Percentiles rank a stretch among this genome's conserved stretches.
Conservation (phyloP, 1,140 invertebrate species). For the Anagrus nilaparvatae region DNA sequence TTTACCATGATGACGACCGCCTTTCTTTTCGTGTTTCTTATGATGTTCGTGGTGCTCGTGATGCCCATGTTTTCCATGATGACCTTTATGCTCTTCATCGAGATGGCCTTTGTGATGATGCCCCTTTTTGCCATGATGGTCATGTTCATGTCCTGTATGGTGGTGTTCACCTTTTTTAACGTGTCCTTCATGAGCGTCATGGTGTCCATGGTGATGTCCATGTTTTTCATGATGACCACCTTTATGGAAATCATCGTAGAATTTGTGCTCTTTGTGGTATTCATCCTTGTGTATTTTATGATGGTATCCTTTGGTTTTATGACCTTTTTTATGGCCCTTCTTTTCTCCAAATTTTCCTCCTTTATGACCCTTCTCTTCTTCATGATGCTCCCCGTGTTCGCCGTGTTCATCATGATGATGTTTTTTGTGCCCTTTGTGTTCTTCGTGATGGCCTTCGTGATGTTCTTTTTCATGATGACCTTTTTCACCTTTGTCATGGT, state of each 20-base stretch:
- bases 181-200: conserved; percentile 5
- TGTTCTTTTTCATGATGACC: conserved; percentile 18
- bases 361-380: conserved; percentile 22
- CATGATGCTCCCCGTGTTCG: conserved; percentile 21
- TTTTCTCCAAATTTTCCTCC: conserved; percentile 22
- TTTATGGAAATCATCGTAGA: conserved; percentile 12
- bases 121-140: conserved; percentile 9
- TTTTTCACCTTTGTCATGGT: conserved; percentile 18
- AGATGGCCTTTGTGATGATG: conserved; percentile 9
- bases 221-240: conserved; percentile 11
- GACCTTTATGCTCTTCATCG: conserved; percentile 10
- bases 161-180: conserved; percentile 9
- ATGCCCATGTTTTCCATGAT: conserved; percentile 12
- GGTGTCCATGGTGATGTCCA: conserved; percentile 10
- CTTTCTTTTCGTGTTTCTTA: conserved; percentile 9
- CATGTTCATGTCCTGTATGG: conserved; percentile 8
- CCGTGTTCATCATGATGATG: conserved; percentile 25
- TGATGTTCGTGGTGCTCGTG: conserved; percentile 9
- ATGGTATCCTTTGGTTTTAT: conserved; percentile 22
- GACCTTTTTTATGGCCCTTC: conserved; percentile 26
- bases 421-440: conserved; percentile 24
- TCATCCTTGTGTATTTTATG: conserved; percentile 11
- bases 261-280: conserved; percentile 11
- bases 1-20: conserved; percentile 8
- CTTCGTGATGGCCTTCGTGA: conserved; percentile 21